Base-by-base conservation (phyloP, 2,888 invertebrate genomes). In the Oxystoma pomonae region DNA sequence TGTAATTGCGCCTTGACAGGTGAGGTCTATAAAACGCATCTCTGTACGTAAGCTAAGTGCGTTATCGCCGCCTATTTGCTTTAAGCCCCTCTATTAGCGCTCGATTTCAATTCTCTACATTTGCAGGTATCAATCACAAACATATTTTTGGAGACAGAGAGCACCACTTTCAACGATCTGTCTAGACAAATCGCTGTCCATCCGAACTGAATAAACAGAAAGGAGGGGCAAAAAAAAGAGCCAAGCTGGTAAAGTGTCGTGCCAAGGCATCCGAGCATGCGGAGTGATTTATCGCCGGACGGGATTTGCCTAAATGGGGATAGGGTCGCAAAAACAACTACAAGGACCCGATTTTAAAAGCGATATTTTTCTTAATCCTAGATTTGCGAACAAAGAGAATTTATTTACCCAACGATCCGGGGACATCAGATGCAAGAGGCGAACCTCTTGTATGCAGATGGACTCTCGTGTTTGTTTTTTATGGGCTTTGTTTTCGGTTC, bases 271-370 rank as follows among this genome's bases (percentile, higher is more conserved):
- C 35, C 35, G 35, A 7, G 35, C 35, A 12, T 3, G 35, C 12
- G 12, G 35, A 63, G 66, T 70, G 70, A 70, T 70, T 70, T 70
- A 70, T 70, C 64, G 70, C 65, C 64, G 63, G 67, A 64, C 64
- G 66, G 69, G 70, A 70, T 73, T 71, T 72, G 72, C 72, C 72
- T 72, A 68, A 72, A 70, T 70, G 69, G 68, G 66, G 69, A 67
- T 67, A 66, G 66, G 63, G 61, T 56, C n/a, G 53, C 53, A 53
- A 53, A 53, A 53, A 53, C 53, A 53, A 53, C 53, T 53, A 53
- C 53, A 53, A 53, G 17, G 17, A 19, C 17, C 53, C 53, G 17
- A 53, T 53, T 53, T 16, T 53, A 53, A 53, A 53, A 53, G 53
- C 53, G 53, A 16, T 53, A 53, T 53, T 53, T 53, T 53, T 53